Percentiles rank a stretch among this genome's conserved stretches.
phyloP scores from a whole-genome alignment of 2,113 vertebrate species.

The Oriolus oriolus region DNA sequence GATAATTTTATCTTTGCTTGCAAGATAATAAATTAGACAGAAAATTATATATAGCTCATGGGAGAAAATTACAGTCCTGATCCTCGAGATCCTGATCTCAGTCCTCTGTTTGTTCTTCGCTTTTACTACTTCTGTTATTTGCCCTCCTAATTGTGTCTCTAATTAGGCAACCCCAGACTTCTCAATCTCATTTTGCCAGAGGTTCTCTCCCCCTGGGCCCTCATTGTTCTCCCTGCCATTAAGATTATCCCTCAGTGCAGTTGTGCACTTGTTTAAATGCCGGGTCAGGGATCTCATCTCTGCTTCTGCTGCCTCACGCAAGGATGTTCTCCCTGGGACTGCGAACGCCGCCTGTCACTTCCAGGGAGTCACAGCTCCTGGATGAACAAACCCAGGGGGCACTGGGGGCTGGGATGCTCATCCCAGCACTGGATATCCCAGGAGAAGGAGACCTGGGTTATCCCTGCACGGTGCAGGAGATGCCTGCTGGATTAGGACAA shows the following conservation, averaged over 20 bases:
- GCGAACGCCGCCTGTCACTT: not conserved
- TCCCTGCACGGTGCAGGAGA: not conserved
- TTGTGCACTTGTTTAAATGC: not conserved
- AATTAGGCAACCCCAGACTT: not conserved
- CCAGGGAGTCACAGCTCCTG: not conserved
- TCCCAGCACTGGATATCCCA: not conserved
- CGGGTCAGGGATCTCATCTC: not conserved
- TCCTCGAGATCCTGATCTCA: not conserved
- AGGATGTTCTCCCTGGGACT: not conserved
- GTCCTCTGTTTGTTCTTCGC: not conserved
- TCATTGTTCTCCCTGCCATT: not conserved
- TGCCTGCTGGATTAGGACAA: not conserved
- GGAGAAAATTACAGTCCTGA: not conserved
- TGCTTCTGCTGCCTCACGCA: not conserved
- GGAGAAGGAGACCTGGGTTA: no score
- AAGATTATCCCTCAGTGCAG: not conserved
- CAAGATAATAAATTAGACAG: not conserved
- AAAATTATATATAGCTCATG: not conserved
- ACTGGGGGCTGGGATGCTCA: accelerated
- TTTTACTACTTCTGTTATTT: not conserved
- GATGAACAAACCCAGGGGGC: not conserved
- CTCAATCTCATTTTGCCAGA: not conserved
- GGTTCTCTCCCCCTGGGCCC: not conserved
- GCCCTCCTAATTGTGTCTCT: not conserved
- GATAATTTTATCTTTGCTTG: not conserved